Conservation (phyloP, 2,888 invertebrate species). For the Eilema griseolum region DNA sequence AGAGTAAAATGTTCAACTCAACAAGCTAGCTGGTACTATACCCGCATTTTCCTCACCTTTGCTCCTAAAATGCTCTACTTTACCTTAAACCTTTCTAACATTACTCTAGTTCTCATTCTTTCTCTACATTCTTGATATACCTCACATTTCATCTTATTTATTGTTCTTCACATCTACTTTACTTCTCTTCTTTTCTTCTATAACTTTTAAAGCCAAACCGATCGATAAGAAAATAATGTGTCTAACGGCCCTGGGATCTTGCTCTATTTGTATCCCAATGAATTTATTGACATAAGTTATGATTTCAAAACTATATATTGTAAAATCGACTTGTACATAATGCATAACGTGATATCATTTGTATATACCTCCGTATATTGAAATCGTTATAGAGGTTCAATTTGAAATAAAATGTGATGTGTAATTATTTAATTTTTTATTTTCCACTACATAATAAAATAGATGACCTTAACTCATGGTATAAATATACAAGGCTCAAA, state of each 20-base stretch:
- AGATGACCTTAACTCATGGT: conserved; percentile 32
- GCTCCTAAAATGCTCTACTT: neutral
- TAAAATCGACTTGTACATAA: conserved; percentile 47
- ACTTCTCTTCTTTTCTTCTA: neutral
- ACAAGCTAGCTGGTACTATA: too few relatives aligned
- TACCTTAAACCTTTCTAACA: neutral
- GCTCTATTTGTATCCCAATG: conserved; percentile 19
- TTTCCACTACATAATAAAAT: conserved; percentile 27
- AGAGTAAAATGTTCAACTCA: too few relatives aligned
- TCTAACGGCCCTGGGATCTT: neutral
- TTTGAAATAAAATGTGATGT: conserved; percentile 37
- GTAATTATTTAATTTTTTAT: conserved; percentile 25
- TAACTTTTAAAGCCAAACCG: neutral
- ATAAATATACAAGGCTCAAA: conserved; percentile 2
- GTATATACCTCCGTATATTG: conserved; percentile 44
- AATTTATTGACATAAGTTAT: conserved; percentile 33
- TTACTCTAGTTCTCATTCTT: neutral
- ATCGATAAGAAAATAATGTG: neutral
- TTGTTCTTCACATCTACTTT: neutral
- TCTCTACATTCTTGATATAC: neutral
- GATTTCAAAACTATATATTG: conserved; percentile 22
- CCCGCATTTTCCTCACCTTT: neutral
- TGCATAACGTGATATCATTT: conserved; percentile 46
- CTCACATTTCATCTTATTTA: neutral
- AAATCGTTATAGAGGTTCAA: conserved; percentile 40